A percentile compares a stretch with the other conserved stretches of the same genome.
Conservation (phyloP, 2,888 invertebrate species). For the Athrips mouffetella region DNA sequence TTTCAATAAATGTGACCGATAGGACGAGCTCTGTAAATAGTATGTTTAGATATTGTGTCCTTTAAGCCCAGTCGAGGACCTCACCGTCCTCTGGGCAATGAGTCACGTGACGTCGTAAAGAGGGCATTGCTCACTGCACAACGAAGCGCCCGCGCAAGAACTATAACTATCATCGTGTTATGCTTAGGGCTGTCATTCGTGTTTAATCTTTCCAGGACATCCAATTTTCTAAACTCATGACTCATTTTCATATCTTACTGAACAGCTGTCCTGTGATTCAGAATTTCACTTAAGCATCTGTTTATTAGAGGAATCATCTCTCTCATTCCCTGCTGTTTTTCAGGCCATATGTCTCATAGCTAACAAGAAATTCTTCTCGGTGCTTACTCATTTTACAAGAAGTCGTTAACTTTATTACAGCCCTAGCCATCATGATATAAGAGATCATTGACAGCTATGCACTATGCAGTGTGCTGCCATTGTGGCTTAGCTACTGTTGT, state of each 20-base stretch:
- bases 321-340: too few species aligned
- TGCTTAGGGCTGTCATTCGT: not conserved
- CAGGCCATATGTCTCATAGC: too few species aligned
- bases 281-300: too few species aligned
- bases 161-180: not conserved
- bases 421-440: not conserved
- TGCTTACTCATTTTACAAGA: too few species aligned
- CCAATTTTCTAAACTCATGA: too few species aligned
- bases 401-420: too few species aligned
- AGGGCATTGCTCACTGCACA: slow-evolving; percentile 73
- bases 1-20: slow-evolving; percentile 26
- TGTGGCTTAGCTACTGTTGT: slow-evolving; percentile 3
- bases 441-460: not conserved
- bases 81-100: slow-evolving; percentile 74
- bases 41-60: slow-evolving; percentile 42
- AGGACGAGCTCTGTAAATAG: slow-evolving; percentile 56
- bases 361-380: too few species aligned
- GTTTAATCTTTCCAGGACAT: not conserved
- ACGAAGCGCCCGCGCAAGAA: slow-evolving; percentile 36
- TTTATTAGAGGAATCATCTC: too few species aligned
- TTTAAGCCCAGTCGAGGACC: slow-evolving; percentile 73
- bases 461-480: too few species aligned
- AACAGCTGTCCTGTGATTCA: too few species aligned
- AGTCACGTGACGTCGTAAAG: slow-evolving; percentile 68
- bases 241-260: too few species aligned